A percentile compares a stretch with the other conserved stretches of the same genome.
These are phyloP conservation scores for Micrastur ruficollis DNA, from an alignment of 2,797 vertebrate genomes.

Conservation along the genomic window DNA sequence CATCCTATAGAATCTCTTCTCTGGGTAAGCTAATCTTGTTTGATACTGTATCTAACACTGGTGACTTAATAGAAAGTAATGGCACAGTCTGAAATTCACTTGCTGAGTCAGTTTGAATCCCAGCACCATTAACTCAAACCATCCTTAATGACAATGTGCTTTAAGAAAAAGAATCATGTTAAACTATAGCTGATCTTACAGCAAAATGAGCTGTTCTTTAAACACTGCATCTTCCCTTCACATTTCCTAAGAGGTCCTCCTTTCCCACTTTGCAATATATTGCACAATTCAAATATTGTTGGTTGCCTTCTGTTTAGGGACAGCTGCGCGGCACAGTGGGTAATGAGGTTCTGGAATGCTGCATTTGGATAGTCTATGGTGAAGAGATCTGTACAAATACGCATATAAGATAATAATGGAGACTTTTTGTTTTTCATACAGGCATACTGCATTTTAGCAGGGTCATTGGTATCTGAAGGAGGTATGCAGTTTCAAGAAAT, in stretches of 20 bases:
- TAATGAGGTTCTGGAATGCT: neutral
- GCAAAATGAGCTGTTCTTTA: neutral
- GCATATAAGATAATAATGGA: neutral
- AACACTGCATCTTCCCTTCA: neutral
- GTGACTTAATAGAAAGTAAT: neutral
- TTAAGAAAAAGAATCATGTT: neutral
- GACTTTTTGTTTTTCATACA: constrained; percentile 54
- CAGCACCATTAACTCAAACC: neutral
- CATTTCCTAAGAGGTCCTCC: neutral
- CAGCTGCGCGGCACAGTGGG: neutral
- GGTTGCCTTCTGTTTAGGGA: neutral
- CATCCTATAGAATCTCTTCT: constrained; percentile 92
- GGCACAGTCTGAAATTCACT: neutral
- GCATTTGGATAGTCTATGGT: neutral
- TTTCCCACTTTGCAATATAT: neutral
- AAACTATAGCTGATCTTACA: neutral
- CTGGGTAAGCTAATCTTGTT: constrained; percentile 83
- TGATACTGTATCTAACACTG: neutral
- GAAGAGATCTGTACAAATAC: neutral
- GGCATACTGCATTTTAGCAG: constrained; percentile 98
- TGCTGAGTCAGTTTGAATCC: neutral
- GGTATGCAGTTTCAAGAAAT: constrained; percentile 75
- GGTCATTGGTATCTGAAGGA: constrained; percentile 98
- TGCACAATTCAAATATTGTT: neutral
- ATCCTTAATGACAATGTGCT: neutral